Conservation (phyloP, 35 echinoderm and acorn worm genomes). For the Apostichopus parvimensis region DNA sequence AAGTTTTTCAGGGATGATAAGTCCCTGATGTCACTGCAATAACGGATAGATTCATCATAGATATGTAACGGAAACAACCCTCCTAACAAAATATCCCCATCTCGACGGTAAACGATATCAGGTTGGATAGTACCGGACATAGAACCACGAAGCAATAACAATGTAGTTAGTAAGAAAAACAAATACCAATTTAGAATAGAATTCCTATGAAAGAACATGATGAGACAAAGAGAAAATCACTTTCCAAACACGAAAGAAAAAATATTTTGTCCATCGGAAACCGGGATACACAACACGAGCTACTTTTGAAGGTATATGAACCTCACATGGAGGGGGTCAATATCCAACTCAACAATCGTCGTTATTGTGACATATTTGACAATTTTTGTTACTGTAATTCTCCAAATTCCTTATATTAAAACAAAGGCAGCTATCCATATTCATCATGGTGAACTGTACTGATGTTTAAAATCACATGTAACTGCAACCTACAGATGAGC, state of each 20-base stretch:
- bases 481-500: neutral
- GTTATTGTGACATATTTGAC: neutral
- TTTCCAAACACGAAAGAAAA: neutral
- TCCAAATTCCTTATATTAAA: neutral
- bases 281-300: too few relatives aligned
- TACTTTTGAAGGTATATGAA: too few relatives aligned
- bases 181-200: too few relatives aligned
- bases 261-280: neutral
- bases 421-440: neutral
- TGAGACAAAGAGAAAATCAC: neutral
- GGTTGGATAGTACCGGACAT: neutral
- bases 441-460: neutral
- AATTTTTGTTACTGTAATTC: neutral
- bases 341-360: neutral
- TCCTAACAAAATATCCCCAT: slow-evolving; percentile 79
- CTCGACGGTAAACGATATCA: slow-evolving; percentile 54
- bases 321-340: neutral
- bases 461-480: neutral
- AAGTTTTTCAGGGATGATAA: slow-evolving; percentile 63
- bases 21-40: slow-evolving; percentile 56
- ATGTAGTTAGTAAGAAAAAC: neutral
- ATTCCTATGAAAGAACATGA: too few relatives aligned
- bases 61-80: slow-evolving; percentile 78
- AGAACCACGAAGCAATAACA: neutral
- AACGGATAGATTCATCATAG: slow-evolving; percentile 19